Evolutionary conservation across 2,113 vertebrate genomes (phyloP), one percentile per base, ranked within the genome.

Genomic region (Albula glossodonta): DNA sequence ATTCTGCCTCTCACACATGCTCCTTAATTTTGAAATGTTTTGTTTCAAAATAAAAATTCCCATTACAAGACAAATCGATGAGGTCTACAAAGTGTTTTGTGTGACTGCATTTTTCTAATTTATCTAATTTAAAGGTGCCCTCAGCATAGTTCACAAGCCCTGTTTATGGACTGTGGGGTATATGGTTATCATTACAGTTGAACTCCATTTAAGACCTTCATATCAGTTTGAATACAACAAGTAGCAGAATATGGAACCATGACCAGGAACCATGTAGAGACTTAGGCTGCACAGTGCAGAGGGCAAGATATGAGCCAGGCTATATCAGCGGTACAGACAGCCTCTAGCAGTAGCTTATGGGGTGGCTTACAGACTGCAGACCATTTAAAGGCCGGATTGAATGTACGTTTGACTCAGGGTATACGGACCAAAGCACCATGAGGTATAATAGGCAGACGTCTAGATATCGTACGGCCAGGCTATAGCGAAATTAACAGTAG

Each of bases 381-480:
- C 82, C 78, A 82, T 50, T 41, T 63, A 2, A 6, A n/a, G 48
- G 56, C 25, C 63, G 52, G 41, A 80, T 41, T 56, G 48, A 50
- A 81, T 51, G 3, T 11, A 82, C 78, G 7, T 81, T 82, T 52
- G 2, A 83, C 51, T 15, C 83, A 56, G 86, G 81, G 50, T 78
- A 83, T 9, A 88, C 83, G 87, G n/a, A 51, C 90, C 81, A 41
- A 88, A 85, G 83, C 84, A 52, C 9, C 88, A 74, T n/a, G 74
- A 88, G 87, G 78, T 60, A 60, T 48, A 81, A 86, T 57, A 41
- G 83, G 13, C 60, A 6, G 51, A 83, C 41, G 57, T 82, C 51
- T 13, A 80, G 51, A 78, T 4, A 78, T 5, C 2, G 3, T 25
- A 4, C 80, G 78, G 86, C 5, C 66, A 10, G 70, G 57, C 56